Evolutionary conservation across 1,140 invertebrate genomes (phyloP).

Genomic region (Mercenaria mercenaria): DNA sequence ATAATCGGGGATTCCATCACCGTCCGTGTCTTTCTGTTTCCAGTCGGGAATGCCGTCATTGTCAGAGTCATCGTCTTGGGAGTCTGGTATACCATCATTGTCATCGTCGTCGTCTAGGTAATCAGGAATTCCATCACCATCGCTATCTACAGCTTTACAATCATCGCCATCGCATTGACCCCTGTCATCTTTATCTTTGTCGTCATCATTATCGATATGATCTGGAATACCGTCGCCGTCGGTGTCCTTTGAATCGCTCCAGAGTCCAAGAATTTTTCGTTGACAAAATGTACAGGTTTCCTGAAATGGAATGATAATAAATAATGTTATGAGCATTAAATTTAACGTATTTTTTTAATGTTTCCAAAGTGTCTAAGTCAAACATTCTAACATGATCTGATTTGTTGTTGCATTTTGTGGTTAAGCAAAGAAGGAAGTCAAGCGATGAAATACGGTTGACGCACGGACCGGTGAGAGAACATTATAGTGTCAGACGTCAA

Average conservation of each 20-base stretch:
- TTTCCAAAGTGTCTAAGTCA: too few species aligned
- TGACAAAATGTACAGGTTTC: constrained; percentile 76
- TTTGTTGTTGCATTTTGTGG: too few species aligned
- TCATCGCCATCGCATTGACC: constrained; percentile 82
- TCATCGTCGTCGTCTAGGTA: constrained; percentile 80
- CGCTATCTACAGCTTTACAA: constrained; percentile 74
- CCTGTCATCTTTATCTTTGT: constrained; percentile 79
- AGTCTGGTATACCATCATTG: constrained; percentile 82
- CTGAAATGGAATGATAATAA: constrained; percentile 57
- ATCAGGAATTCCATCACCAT: constrained; percentile 83
- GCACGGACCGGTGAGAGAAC: too few species aligned
- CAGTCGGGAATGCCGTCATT: constrained; percentile 76
- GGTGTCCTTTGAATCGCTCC: constrained; percentile 74
- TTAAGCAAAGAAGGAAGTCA: too few species aligned
- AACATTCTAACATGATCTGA: too few species aligned
- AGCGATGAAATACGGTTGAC: too few species aligned
- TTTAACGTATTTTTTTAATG: too few species aligned
- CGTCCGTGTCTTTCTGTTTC: constrained; percentile 71
- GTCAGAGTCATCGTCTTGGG: constrained; percentile 75
- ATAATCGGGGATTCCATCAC: constrained; percentile 80
- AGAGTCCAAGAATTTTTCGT: constrained; percentile 70
- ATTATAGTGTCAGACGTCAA: too few species aligned
- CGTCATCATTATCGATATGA: constrained; percentile 75
- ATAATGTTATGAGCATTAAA: too few species aligned
- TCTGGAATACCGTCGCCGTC: constrained; percentile 80